A percentile compares a stretch with the other conserved stretches of the same genome.
These are phyloP conservation scores for Athripsodes cinereus DNA, from an alignment of 2,888 invertebrate species.

Conservation along the genomic window DNA sequence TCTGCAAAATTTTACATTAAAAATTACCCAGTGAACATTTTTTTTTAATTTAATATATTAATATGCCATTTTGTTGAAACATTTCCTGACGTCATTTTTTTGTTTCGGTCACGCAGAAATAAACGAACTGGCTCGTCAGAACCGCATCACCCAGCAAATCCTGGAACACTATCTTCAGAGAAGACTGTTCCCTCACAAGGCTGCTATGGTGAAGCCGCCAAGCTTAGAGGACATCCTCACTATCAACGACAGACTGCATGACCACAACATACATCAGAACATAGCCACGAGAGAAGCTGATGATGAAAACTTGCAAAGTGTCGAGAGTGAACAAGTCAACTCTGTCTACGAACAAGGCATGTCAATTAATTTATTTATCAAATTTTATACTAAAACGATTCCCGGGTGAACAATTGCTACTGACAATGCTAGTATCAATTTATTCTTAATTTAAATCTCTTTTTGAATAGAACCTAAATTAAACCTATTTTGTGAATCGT, in stretches of 20 bases:
- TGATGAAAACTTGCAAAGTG: constrained; percentile 58
- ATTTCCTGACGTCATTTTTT: constrained; percentile 14
- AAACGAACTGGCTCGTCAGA: constrained; percentile 60
- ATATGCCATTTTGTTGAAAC: constrained; percentile 6
- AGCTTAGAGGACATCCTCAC: constrained; percentile 62
- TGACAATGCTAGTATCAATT: too few relatives aligned
- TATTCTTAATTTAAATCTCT: too few relatives aligned
- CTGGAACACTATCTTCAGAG: constrained; percentile 67
- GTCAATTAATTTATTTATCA: background rate
- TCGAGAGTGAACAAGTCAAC: constrained; percentile 65
- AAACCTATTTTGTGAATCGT: too few relatives aligned
- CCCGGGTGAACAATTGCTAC: too few relatives aligned
- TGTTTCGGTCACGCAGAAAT: constrained; percentile 7
- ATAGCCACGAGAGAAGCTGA: constrained; percentile 36
- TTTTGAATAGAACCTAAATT: too few relatives aligned
- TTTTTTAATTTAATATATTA: too few relatives aligned
- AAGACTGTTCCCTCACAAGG: constrained; percentile 54
- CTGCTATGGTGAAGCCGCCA: constrained; percentile 45
- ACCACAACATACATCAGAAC: constrained; percentile 31
- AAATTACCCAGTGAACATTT: too few relatives aligned
- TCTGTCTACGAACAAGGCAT: constrained; percentile 52
- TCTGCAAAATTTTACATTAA: too few relatives aligned
- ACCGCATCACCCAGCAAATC: constrained; percentile 71
- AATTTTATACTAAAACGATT: too few relatives aligned
- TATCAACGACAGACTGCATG: constrained; percentile 31